Evolutionary conservation across 2,113 vertebrate species (phyloP), one percentile per base, ranked within the genome.

Genomic region (Ceratotherium simum): DNA sequence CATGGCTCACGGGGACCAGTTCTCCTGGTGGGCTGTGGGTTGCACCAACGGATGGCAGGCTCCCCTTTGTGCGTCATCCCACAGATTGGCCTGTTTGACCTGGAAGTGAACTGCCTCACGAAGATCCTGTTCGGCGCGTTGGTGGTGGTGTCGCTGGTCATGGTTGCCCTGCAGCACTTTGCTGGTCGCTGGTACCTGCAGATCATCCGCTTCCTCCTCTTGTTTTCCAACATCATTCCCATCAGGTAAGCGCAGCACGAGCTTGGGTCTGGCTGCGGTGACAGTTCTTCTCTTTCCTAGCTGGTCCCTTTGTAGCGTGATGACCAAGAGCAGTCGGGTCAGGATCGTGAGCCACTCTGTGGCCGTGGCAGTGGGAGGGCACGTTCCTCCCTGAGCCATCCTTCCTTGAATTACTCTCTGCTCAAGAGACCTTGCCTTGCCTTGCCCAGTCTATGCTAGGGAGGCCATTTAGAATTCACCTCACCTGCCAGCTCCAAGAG

Each of bases 111-210:
- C 98, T 99, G 99, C 92, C 98, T 99, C 95, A 99, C 99, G 0
- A 99, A 99, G 99, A 99, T 99, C 98, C 99, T 99, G 2, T 99
- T 99, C 21, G 99, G 99, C 3, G 99, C 99, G 0, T 98, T 99
- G 64, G 99, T 99, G 94, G 99, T 99, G 90, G 99, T 99, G 78
- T 99, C 99, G 0, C 99, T 99, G 97, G 99, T 99, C 97, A 99
- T 99, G 99, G 99, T 99, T 70, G 99, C 99, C 3, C 99, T 99
- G 0, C 99, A 99, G 98, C 99, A 99, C 98, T 99, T 99, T 0
- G 99, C 99, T 0, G 99, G 99, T 0, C 99, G 99, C 8, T 99
- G 99, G 99, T 99, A 99, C 98, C 99, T 99, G 5, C 99, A 99
- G 99, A 99, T 99, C 97, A 99, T 99, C 97, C 99, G 99, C 51